Evolutionary conservation across 2,113 vertebrate species (phyloP), one percentile per base, ranked within the genome.

Genomic region (Triplophysa rosa): DNA sequence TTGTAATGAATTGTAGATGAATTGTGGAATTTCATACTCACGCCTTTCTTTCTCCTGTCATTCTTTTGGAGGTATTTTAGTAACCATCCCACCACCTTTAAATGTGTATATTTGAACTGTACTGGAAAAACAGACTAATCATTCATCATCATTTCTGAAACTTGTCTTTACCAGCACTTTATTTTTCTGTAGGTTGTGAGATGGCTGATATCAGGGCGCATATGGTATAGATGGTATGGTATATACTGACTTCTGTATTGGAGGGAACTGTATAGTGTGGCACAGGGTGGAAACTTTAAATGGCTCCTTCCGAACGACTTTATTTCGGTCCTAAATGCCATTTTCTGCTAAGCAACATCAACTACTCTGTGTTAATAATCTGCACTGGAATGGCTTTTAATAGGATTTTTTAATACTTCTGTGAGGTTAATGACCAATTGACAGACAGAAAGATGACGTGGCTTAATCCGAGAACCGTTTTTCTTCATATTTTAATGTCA

Each of bases 91-190:
- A 82, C 79, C 56, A 47, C 80, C 78, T 83, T 87, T 78, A 90
- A 87, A 74, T 87, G 83, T 92, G 86, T 90, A 91, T 88, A 89
- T 89, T 90, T 91, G 80, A 84, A 89, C 81, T 85, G 83, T 87
- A 85, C 88, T 84, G 88, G 84, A 85, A 58, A 58, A 71, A 78
- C 37, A 87, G 87, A 83, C 84, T 80, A 86, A 83, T 70, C 80
- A 89, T 89, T 88, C 49, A 88, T 88, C 82, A 87, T 88, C 82
- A 88, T 89, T 88, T 85, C 81, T 85, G 86, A 87, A 88, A 88
- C 86, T 86, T 88, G 81, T 84, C 87, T 89, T 90, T 91, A 92
- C 89, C 90, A 90, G 90, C 93, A 92, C 93, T 94, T 93, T 92
- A 92, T 90, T 93, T 91, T 87, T 86, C 65, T 87, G 89, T 88